Conservation (phyloP, 2,888 invertebrate genomes). For the Andrena minutula region DNA sequence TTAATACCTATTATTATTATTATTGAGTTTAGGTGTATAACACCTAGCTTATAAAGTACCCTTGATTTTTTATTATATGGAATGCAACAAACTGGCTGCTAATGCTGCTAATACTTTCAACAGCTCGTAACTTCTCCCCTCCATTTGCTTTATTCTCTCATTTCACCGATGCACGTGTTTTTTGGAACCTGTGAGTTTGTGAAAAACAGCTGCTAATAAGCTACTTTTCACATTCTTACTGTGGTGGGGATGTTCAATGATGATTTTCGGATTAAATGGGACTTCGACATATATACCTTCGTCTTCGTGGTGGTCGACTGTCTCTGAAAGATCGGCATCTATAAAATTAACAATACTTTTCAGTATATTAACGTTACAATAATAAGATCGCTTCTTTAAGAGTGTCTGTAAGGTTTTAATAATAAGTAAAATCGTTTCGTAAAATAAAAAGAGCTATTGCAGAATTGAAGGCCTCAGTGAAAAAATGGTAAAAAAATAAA, state of each 20-base stretch:
- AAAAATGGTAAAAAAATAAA: too few relatives aligned
- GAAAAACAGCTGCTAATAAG: constrained; percentile 12
- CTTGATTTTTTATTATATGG: background rate
- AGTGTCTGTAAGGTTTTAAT: too few relatives aligned
- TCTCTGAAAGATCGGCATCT: constrained; percentile 33
- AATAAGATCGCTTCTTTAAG: too few relatives aligned
- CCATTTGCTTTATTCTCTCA: too few relatives aligned
- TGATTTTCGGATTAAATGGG: constrained; percentile 45
- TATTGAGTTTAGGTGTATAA: background rate
- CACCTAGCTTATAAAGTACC: background rate
- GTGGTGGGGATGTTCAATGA: constrained; percentile 25
- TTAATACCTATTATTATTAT: background rate
- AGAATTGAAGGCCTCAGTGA: too few relatives aligned
- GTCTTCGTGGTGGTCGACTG: constrained; percentile 17
- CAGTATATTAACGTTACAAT: too few relatives aligned
- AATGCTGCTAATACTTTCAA: background rate
- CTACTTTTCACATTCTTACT: constrained; percentile 13
- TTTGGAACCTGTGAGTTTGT: constrained; percentile 22
- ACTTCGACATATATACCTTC: constrained; percentile 47
- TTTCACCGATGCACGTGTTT: constrained; percentile 1
- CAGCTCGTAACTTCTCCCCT: background rate
- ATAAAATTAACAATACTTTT: constrained; percentile 16
- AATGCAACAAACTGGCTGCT: background rate
- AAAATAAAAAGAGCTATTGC: too few relatives aligned
- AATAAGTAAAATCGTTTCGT: too few relatives aligned